Evolutionary conservation across 1,140 invertebrate genomes (phyloP).

Genomic region (Diabrotica undecimpunctata): DNA sequence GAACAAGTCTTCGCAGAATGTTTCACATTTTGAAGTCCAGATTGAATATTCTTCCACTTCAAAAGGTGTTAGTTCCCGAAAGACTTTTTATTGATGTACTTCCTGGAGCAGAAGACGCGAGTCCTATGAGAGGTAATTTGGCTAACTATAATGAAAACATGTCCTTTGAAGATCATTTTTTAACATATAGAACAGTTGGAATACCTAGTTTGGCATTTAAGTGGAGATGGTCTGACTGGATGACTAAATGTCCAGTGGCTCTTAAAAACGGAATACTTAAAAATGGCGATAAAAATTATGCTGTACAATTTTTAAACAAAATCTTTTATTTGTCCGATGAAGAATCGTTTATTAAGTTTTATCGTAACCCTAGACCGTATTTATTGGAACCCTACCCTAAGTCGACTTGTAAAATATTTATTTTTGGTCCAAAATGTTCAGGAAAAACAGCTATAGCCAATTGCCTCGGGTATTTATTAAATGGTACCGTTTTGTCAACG

Average conservation of each 20-base stretch:
- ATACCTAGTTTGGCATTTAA: constrained; percentile 39
- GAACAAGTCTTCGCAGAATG: constrained; percentile 47
- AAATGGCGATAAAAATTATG: constrained; percentile 50
- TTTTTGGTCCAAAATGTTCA: constrained; percentile 47
- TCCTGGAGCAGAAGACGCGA: constrained; percentile 34
- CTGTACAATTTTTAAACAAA: constrained; percentile 56
- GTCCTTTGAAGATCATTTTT: constrained; percentile 40
- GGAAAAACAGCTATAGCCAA: constrained; percentile 46
- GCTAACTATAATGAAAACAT: constrained; percentile 17
- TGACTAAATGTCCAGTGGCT: constrained; percentile 57
- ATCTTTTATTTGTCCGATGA: constrained; percentile 55
- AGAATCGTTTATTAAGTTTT: constrained; percentile 49
- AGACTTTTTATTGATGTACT: constrained; percentile 31
- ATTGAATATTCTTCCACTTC: constrained; percentile 46
- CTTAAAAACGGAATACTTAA: constrained; percentile 49
- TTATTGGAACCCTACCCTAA: constrained; percentile 46
- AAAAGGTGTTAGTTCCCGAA: constrained; percentile 48
- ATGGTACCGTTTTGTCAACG: constrained; percentile 39
- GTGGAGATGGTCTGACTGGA: constrained; percentile 53
- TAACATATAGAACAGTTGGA: constrained; percentile 32
- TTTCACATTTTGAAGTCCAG: constrained; percentile 49
- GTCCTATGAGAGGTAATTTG: constrained; percentile 24
- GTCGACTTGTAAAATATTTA: constrained; percentile 45
- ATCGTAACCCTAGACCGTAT: constrained; percentile 57
- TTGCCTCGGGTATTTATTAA: constrained; percentile 41